These are phyloP conservation scores for Daphoenositta chrysoptera DNA, from an alignment of 2,113 vertebrate genomes.

Conservation along the genomic window DNA sequence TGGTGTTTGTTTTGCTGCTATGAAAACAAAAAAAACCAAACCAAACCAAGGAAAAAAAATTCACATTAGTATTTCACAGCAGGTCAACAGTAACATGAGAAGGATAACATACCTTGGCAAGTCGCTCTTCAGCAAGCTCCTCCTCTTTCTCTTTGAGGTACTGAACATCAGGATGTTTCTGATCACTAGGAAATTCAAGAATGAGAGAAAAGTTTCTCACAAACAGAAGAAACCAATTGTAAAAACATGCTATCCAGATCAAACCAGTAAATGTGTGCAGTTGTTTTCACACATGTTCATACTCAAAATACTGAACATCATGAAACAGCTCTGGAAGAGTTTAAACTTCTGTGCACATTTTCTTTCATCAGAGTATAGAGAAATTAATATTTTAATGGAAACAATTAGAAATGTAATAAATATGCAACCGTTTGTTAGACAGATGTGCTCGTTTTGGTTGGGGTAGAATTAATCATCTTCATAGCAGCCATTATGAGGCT, in stretches of 20 bases:
- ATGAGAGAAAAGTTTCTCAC: not conserved
- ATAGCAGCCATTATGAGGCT: not conserved
- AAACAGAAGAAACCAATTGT: not conserved
- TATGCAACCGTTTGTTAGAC: not conserved
- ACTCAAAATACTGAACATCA: not conserved
- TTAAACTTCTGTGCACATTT: not conserved
- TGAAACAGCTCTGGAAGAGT: not conserved
- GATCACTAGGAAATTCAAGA: constrained; percentile 29
- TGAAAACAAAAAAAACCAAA: not conserved
- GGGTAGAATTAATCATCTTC: not conserved
- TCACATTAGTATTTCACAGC: not conserved
- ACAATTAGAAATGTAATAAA: not conserved
- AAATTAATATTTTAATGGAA: not conserved
- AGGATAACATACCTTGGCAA: constrained; percentile 75
- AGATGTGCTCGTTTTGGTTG: not conserved
- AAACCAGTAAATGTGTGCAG: not conserved
- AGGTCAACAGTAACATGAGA: not conserved
- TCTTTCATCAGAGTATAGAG: not conserved
- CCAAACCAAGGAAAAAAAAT: not conserved
- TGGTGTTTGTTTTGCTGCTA: not conserved
- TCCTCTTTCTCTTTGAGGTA: constrained; percentile 68
- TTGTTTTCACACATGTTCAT: not conserved
- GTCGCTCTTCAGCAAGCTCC: constrained; percentile 78
- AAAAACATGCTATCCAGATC: not conserved
- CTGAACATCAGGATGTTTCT: constrained; percentile 31